phyloP scores from a whole-genome alignment of 2,888 invertebrate species.

The Parnassius mnemosyne region DNA sequence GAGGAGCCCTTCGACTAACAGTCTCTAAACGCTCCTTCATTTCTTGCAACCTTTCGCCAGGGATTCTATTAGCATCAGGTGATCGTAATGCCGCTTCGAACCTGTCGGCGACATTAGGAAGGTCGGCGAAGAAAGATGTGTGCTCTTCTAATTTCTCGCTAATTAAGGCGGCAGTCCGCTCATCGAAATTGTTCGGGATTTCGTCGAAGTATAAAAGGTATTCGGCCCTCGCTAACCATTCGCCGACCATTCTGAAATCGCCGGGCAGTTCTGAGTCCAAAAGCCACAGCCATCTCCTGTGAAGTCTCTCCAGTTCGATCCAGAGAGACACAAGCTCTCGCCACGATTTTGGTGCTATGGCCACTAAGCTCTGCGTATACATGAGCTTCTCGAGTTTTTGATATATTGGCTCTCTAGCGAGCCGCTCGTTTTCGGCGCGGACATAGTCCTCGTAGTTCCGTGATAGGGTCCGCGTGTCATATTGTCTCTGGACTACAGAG shows the following conservation, averaged over 20 bases:
- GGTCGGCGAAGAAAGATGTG: conserved; percentile 92
- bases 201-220: conserved; percentile 89
- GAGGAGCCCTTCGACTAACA: conserved; percentile 88
- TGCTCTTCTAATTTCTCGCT: conserved; percentile 94
- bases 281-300: conserved; percentile 93
- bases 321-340: conserved; percentile 89
- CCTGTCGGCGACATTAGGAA: conserved; percentile 87
- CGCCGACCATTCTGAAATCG: conserved; percentile 91
- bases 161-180: conserved; percentile 92
- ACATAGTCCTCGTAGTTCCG: conserved; percentile 90
- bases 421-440: conserved; percentile 88
- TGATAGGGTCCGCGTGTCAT: conserved; percentile 87
- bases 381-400: conserved; percentile 89
- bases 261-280: conserved; percentile 92
- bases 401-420: conserved; percentile 85
- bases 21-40: conserved; percentile 89
- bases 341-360: conserved; percentile 93
- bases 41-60: conserved; percentile 89
- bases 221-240: conserved; percentile 95
- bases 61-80: conserved; percentile 85
- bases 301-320: conserved; percentile 88
- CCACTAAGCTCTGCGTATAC: conserved; percentile 89
- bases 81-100: conserved; percentile 88
- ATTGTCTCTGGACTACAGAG: conserved; percentile 87
- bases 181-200: conserved; percentile 91